Conservation (phyloP, 2,113 vertebrate species). For the Spermophilus dauricus region DNA sequence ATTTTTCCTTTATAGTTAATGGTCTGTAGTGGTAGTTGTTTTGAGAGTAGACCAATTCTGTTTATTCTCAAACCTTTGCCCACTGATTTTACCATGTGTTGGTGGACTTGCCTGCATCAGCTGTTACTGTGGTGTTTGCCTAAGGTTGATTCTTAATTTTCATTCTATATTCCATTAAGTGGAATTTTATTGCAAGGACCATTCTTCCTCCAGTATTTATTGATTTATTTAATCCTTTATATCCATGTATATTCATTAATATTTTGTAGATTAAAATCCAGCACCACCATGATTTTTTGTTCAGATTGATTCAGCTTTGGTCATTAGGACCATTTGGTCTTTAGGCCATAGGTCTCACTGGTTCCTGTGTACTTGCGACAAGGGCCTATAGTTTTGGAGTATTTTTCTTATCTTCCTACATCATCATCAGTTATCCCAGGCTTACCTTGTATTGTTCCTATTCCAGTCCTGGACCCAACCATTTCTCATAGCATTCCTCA, state of each 20-base stretch:
- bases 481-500: neutral
- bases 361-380: neutral
- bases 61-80: neutral
- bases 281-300: neutral
- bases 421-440: neutral
- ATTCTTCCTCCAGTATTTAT: neutral
- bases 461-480: neutral
- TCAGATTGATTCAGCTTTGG: neutral
- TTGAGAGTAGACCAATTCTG: neutral
- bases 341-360: neutral
- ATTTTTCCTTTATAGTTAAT: slow-evolving; percentile 7
- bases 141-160: neutral
- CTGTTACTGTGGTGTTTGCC: neutral
- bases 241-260: neutral
- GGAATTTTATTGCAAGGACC: slow-evolving; percentile 31
- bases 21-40: neutral
- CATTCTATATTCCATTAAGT: neutral
- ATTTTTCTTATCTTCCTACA: neutral
- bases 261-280: slow-evolving; percentile 3
- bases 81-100: neutral
- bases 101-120: neutral
- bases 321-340: neutral
- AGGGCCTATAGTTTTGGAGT: neutral
- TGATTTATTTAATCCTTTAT: slow-evolving; percentile 19
- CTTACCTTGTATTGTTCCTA: neutral